Conservation (phyloP, 2,113 vertebrate genomes). For the Psephotus haematonotus region DNA sequence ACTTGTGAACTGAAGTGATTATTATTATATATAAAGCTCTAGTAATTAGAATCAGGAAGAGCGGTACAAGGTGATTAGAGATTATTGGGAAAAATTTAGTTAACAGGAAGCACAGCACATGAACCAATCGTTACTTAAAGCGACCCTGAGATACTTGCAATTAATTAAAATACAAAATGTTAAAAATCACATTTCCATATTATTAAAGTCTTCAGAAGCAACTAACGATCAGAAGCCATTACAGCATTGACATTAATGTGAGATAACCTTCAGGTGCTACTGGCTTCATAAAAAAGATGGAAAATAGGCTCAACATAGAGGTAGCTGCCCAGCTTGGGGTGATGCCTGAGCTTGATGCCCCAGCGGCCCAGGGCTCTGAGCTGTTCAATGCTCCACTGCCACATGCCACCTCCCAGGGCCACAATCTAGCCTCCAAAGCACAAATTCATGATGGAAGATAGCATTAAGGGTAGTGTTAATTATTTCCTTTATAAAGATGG, state of each 20-base stretch:
- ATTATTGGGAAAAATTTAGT: constrained; percentile 38
- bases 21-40: constrained; percentile 25
- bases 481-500: background rate
- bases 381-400: background rate
- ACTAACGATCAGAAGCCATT: constrained; percentile 21
- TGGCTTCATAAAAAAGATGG: background rate
- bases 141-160: background rate
- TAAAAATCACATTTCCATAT: constrained; percentile 22
- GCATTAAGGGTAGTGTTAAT: accelerated
- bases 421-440: background rate
- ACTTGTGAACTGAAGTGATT: constrained; percentile 60
- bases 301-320: background rate
- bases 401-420: background rate
- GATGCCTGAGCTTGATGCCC: background rate
- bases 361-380: background rate
- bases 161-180: constrained; percentile 19
- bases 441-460: background rate
- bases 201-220: background rate
- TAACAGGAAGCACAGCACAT: constrained; percentile 12
- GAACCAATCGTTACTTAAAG: constrained; percentile 9
- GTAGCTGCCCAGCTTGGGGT: accelerated
- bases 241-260: background rate
- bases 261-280: background rate
- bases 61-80: constrained; percentile 19
- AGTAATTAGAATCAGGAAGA: constrained; percentile 49